Base-by-base conservation (phyloP, 2,113 vertebrate species). In the Puma concolor region DNA sequence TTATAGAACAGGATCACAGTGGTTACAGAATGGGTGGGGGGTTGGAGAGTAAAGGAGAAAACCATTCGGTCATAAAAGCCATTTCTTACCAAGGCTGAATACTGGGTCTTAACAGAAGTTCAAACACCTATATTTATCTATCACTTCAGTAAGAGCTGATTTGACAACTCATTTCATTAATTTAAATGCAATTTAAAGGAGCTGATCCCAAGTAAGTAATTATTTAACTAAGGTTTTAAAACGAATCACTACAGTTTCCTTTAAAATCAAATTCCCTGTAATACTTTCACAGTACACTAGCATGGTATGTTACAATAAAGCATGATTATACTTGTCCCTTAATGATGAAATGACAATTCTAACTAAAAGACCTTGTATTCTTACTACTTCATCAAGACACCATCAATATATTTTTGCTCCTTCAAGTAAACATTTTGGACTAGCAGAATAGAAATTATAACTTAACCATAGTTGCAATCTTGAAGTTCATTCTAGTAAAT, bases 221-320 rank as follows among this genome's bases (percentile, higher is more conserved):
- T 96, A 96, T 91, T 98, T 96, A 98, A 98, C 82, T 88, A 95
- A 91, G 27, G 64, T 91, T 97, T 97, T 95, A 95, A 91, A 95
- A 80, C 38, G 91, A 97, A 96, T 96, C 86, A 94, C 72, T 94
- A 76, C 76, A 57, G 41, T 93, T 98, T 94, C 71, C 82, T 97
- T 94, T 93, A 94, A 96, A 97, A 93, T 87, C 63, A 85, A 91
- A 96, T 93, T 81, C 31, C 91, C 79, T 92, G 21, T 71, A 87
- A 79, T 71, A 86, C 38, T 64, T 94, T 89, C 31, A 83, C 31
- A 88, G 67, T 83, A 88, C 52, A 81, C 60, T 38, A 77, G 38
- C 94, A 95, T 71, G 31, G 25, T 86, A 5, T 81, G 25, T 79
- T 91, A 91, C 83, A 97, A 96, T 36, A 94, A 97, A 91, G 38